Conservation (phyloP, 1,140 invertebrate species). For the Nephotettix cincticeps region DNA sequence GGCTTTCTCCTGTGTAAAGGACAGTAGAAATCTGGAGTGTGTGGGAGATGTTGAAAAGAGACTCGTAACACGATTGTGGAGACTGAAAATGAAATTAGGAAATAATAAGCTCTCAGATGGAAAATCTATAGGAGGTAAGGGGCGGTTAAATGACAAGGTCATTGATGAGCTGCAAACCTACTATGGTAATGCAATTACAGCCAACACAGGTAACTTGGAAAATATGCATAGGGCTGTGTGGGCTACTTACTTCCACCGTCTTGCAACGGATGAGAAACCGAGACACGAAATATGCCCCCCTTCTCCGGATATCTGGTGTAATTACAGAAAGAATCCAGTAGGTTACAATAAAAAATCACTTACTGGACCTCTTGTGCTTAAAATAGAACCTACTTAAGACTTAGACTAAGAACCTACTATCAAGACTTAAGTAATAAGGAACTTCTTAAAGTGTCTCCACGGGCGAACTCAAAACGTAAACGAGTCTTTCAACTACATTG, state of each 20-base stretch:
- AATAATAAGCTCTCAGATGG: constrained; percentile 22
- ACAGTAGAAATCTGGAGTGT: constrained; percentile 27
- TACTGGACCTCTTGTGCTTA: constrained; percentile 17
- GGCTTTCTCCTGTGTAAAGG: constrained; percentile 32
- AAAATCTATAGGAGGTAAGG: constrained; percentile 27
- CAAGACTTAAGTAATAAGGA: neutral
- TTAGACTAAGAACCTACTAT: constrained; percentile 21
- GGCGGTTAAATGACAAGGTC: constrained; percentile 38
- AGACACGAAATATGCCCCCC: neutral
- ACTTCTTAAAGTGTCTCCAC: constrained; percentile 32
- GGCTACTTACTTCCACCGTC: constrained; percentile 43
- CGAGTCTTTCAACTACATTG: no score
- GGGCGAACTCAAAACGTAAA: no score
- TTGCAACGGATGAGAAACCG: constrained; percentile 40
- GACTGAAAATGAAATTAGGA: neutral
- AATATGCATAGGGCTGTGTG: constrained; percentile 43
- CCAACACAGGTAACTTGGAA: constrained; percentile 40
- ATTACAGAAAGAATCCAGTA: constrained; percentile 28
- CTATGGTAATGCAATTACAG: constrained; percentile 41
- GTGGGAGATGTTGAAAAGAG: constrained; percentile 25
- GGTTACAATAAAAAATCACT: neutral
- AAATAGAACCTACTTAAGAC: constrained; percentile 29
- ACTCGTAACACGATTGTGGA: constrained; percentile 11
- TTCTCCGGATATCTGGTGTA: constrained; percentile 7
- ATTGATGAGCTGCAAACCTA: constrained; percentile 39